Conservation (phyloP, 2,113 vertebrate species). For the Brachirus orientalis region DNA sequence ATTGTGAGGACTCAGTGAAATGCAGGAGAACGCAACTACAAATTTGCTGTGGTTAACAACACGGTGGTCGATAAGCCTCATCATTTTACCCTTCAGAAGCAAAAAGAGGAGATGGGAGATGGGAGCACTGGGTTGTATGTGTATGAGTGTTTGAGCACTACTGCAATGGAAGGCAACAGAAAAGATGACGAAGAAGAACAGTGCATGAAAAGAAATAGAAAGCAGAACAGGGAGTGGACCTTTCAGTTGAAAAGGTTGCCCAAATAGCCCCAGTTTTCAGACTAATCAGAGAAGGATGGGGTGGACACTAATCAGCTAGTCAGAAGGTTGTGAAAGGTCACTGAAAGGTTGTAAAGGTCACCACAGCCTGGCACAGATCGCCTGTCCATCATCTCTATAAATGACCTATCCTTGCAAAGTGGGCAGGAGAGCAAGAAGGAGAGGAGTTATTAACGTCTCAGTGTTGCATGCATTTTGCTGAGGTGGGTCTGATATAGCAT, state of each 20-base stretch:
- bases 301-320: conserved; percentile 69
- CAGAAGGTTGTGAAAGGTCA: conserved; percentile 70
- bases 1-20: conserved; percentile 41
- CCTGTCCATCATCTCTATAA: conserved; percentile 62
- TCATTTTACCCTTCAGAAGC: conserved; percentile 75
- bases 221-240: conserved; percentile 60
- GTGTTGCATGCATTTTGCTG: conserved; percentile 29
- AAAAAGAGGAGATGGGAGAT: conserved; percentile 64
- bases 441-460: conserved; percentile 45
- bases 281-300: conserved; percentile 62
- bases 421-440: conserved; percentile 30
- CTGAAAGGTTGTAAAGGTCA: conserved; percentile 67
- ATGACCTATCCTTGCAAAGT: conserved; percentile 66
- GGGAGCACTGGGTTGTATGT: conserved; percentile 24
- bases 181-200: conserved; percentile 38
- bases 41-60: conserved; percentile 76
- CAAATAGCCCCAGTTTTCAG: conserved; percentile 61
- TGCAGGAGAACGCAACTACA: conserved; percentile 57
- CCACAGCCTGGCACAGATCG: conserved; percentile 39
- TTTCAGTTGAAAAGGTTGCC: conserved; percentile 72
- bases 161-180: conserved; percentile 46
- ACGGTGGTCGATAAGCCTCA: conserved; percentile 67
- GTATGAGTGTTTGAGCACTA: conserved; percentile 9
- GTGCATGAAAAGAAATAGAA: conserved; percentile 43
- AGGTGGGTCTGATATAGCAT: conserved; percentile 28